A percentile compares a stretch with the other conserved stretches of the same genome.
Conservation (phyloP, 2,888 invertebrate species). For the Apoda limacodes region DNA sequence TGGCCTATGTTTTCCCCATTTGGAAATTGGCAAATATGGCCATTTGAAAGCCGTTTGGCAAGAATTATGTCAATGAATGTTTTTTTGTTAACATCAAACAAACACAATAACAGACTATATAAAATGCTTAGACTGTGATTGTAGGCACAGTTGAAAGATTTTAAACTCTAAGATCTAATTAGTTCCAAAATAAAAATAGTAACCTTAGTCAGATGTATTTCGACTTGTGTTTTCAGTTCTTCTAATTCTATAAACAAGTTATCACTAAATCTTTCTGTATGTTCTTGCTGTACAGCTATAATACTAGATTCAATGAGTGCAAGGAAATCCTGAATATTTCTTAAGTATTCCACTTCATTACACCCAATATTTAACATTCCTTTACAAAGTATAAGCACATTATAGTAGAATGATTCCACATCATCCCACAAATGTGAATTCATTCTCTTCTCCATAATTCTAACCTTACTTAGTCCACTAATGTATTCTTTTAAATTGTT, state of each 20-base stretch:
- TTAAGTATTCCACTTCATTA: slow-evolving; percentile 29
- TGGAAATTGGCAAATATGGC: too few relatives aligned
- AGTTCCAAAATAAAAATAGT: too few relatives aligned
- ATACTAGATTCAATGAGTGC: slow-evolving; percentile 41
- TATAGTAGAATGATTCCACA: slow-evolving; percentile 39
- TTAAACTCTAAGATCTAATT: too few relatives aligned
- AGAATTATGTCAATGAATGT: too few relatives aligned
- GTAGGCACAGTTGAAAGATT: too few relatives aligned
- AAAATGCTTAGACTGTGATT: too few relatives aligned
- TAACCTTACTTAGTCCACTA: slow-evolving; percentile 35
- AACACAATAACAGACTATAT: too few relatives aligned
- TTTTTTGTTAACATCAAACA: too few relatives aligned
- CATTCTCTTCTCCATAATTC: slow-evolving; percentile 45
- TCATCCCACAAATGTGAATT: slow-evolving; percentile 57
- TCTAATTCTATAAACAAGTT: slow-evolving; percentile 44
- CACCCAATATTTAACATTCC: slow-evolving; percentile 38
- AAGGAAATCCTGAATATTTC: slow-evolving; percentile 33
- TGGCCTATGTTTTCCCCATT: too few relatives aligned
- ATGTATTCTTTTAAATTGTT: slow-evolving; percentile 39
- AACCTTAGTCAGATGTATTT: too few relatives aligned
- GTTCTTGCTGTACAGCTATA: slow-evolving; percentile 38
- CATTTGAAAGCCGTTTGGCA: too few relatives aligned
- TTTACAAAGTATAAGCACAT: slow-evolving; percentile 37
- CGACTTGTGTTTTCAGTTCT: slow-evolving; percentile 27
- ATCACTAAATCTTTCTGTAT: slow-evolving; percentile 52